Base-by-base conservation (phyloP, 1,140 invertebrate genomes). In the Anoplophora glabripennis region DNA sequence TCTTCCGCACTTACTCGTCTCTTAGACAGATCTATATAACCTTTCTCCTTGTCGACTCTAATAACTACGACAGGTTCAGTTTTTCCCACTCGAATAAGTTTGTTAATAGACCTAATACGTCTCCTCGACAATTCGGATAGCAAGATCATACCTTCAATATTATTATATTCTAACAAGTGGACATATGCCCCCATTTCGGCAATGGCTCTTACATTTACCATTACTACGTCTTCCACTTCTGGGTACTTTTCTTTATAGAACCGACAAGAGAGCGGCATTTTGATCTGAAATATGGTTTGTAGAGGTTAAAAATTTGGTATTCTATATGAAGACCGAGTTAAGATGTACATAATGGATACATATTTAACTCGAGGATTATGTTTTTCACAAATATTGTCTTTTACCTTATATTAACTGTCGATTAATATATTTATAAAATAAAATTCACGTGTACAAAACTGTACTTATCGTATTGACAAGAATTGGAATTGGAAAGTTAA, bases 161-260 rank as follows among this genome's bases (percentile, higher is more conserved):
- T 96, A 76, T 99, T 98, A 74, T 99, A 99, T 79, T 99, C 97
- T 49, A 99, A 79, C 46, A 99, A 79, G 76, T 97, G 91, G 3
- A 99, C 98, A 77, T 99, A 99, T 4, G 97, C 97, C 58, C 98
- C 98, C 96, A 99, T 99, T 80, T 99, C 96, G 35, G 96, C 96
- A 68, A 99, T 99, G 63, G 93, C 93, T 11, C 93, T 83, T 1
- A 99, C 97, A 76, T 97, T 99, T 4, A 99, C 97, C 95, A 99
- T 98, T 9, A 99, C 97, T 33, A 99, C 96, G 87, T 99, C 98
- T 70, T 99, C 97, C 34, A 98, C 86, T 76, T 99, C 96, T 0
- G 98, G 98, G 80, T 97, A 99, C 72, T 93, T 94, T 77, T 98
- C 91, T 69, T 92, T 89, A 75, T 99, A 99, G 86, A 95, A 99